These are phyloP conservation scores for Scaptomyza caliginosa DNA, from an alignment of 2,888 invertebrate genomes.

Conservation along the genomic window DNA sequence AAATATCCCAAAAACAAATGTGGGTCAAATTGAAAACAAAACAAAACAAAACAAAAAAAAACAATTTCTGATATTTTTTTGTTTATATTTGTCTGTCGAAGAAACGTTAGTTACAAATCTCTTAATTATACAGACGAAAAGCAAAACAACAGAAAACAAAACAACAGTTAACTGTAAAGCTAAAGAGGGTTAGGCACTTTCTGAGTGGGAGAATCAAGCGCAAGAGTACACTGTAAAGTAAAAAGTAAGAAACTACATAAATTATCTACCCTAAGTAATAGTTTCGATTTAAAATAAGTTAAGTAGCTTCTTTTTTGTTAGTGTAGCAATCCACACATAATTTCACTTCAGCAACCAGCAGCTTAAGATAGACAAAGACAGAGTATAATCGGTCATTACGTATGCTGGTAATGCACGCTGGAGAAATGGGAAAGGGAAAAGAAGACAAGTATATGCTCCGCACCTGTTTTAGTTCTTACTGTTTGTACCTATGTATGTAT, in stretches of 20 bases:
- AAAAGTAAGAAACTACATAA: background rate
- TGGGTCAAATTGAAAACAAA: conserved; percentile 41
- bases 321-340: background rate
- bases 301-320: background rate
- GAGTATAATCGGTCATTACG: conserved; percentile 4
- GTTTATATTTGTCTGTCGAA: conserved; percentile 49
- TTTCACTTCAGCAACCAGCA: conserved; percentile 6
- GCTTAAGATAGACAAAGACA: conserved; percentile 6
- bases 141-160: conserved; percentile 12
- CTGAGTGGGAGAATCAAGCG: background rate
- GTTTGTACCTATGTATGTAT: background rate
- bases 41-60: conserved; percentile 26
- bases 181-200: conserved; percentile 2
- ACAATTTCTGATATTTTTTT: conserved; percentile 51
- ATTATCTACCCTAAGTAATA: too few relatives aligned
- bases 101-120: conserved; percentile 22
- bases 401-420: conserved; percentile 31
- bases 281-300: too few relatives aligned
- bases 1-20: conserved; percentile 25
- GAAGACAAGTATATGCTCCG: background rate
- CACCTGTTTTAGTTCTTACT: background rate
- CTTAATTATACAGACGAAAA: conserved; percentile 26
- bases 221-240: background rate
- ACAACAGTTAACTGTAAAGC: conserved; percentile 19
- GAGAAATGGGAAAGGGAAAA: background rate